Evolutionary conservation across 2,113 vertebrate species (phyloP), one percentile per base, ranked within the genome.

Genomic region (Zosterops borbonicus): DNA sequence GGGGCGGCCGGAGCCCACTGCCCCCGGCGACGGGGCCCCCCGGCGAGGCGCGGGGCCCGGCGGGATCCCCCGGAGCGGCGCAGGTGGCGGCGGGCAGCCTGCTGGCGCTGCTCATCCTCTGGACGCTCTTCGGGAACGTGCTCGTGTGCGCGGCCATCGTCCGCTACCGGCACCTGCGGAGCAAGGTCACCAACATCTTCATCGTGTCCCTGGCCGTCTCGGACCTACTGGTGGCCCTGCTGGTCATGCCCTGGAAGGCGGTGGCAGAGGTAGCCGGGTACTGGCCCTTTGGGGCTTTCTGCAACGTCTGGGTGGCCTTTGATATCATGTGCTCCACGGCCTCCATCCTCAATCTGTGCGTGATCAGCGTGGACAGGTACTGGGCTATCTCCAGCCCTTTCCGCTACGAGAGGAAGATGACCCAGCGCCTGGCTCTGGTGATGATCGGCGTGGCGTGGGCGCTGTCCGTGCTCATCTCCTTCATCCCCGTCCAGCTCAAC

Each of bases 191-290:
- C 96, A 99, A 99, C 93, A 98, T 99, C 86, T 99, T 99, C 95
- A 99, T 99, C 41, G 98, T 99, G 59, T 99, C 99, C 9, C 92
- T 99, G 93, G 99, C 99, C 2, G 97, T 99, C 39, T 99, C 99
- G 31, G 99, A 99, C 96, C 97, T 99, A 52, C 97, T 99, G 53
- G 99, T 99, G 88, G 99, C 99, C 13, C 93, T 99, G 71, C 97
- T 99, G 33, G 99, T 99, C 78, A 99, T 99, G 99, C 99, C 99
- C 14, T 99, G 99, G 99, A 99, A 99, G 97, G 99, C 99, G 0
- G 99, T 98, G 46, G 98, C 99, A 1, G 99, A 99, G 87, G 99
- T 99, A 85, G 98, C 98, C 1, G 99, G 99, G 1, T 99, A 99
- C 89, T 99, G 99, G 99, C 99, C 99, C 18, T 99, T 99, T 47